Evolutionary conservation across 2,888 invertebrate genomes (phyloP).

Genomic region (Cataglyphis livida): DNA sequence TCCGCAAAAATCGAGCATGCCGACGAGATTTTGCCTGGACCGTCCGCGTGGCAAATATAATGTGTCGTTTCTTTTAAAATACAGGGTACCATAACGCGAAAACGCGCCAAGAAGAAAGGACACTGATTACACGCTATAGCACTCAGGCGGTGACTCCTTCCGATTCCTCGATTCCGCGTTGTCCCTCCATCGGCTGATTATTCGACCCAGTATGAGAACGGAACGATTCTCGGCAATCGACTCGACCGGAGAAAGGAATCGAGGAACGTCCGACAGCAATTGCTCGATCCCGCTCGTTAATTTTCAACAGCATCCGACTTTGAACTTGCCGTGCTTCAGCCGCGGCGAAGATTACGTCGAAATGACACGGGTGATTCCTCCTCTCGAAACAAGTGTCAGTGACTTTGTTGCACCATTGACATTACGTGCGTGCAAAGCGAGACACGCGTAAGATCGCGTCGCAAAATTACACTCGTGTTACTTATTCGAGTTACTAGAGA

Average conservation of each 20-base stretch:
- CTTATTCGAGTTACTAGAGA: not conserved
- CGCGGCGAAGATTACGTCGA: slow-evolving; percentile 33
- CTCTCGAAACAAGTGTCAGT: slow-evolving; percentile 27
- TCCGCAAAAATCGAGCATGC: slow-evolving; percentile 70
- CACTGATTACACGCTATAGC: slow-evolving; percentile 61
- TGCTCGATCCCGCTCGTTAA: slow-evolving; percentile 51
- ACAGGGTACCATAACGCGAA: slow-evolving; percentile 62
- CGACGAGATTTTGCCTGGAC: slow-evolving; percentile 26
- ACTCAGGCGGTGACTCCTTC: slow-evolving; percentile 32
- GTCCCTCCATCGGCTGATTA: slow-evolving; percentile 39
- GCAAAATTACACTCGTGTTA: slow-evolving; percentile 1
- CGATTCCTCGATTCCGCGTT: slow-evolving; percentile 28
- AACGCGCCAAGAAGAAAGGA: slow-evolving; percentile 55
- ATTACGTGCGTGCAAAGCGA: slow-evolving; percentile 14
- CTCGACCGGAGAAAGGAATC: slow-evolving; percentile 47
- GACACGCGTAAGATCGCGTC: slow-evolving; percentile 13
- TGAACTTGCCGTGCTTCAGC: slow-evolving; percentile 30
- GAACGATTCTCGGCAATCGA: slow-evolving; percentile 44
- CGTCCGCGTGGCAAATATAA: slow-evolving; percentile 57
- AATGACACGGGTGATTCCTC: slow-evolving; percentile 27
- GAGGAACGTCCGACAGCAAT: slow-evolving; percentile 41
- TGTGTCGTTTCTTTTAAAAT: slow-evolving; percentile 57
- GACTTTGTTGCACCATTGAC: slow-evolving; percentile 5
- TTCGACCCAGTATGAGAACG: slow-evolving; percentile 37
- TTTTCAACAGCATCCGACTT: slow-evolving; percentile 49